Evolutionary conservation across 1,140 invertebrate genomes (phyloP).

Genomic region (Mizuhopecten yessoensis): DNA sequence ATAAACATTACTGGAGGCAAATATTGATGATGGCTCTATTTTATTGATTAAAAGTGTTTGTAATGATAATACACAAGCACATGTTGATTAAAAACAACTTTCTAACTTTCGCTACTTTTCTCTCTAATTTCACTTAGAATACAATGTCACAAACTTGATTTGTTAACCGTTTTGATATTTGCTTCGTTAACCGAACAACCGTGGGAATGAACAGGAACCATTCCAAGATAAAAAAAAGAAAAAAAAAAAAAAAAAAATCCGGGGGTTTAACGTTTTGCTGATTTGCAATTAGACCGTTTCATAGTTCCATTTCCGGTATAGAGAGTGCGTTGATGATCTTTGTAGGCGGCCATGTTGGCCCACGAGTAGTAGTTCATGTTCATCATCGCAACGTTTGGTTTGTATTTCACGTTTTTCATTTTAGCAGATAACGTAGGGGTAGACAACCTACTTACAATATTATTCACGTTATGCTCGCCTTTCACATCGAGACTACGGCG

Average conservation of each 20-base stretch:
- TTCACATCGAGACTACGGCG: conserved; percentile 28
- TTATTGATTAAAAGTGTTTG: too few species aligned
- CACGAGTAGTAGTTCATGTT: conserved; percentile 57
- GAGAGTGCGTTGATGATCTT: conserved; percentile 52
- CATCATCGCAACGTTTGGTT: conserved; percentile 30
- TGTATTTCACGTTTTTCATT: conserved; percentile 54
- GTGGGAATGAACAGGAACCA: not conserved
- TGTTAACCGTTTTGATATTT: too few species aligned
- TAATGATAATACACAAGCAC: too few species aligned
- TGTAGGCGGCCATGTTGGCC: conserved; percentile 56
- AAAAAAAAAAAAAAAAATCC: too few species aligned
- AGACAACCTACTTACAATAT: conserved; percentile 47
- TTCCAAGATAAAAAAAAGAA: too few species aligned
- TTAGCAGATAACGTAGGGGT: conserved; percentile 50
- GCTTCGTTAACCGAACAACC: not conserved
- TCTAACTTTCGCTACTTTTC: too few species aligned
- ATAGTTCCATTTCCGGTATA: conserved; percentile 49
- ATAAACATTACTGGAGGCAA: too few species aligned
- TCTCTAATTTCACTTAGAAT: too few species aligned
- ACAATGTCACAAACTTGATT: too few species aligned
- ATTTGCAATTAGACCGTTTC: conserved; percentile 43
- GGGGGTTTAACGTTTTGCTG: not conserved
- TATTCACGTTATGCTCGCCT: not conserved
- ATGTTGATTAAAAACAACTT: too few species aligned
- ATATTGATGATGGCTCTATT: too few species aligned